Evolutionary conservation across 2,113 vertebrate genomes (phyloP), one percentile per base, ranked within the genome.

Genomic region (Himantopus leucocephalus): DNA sequence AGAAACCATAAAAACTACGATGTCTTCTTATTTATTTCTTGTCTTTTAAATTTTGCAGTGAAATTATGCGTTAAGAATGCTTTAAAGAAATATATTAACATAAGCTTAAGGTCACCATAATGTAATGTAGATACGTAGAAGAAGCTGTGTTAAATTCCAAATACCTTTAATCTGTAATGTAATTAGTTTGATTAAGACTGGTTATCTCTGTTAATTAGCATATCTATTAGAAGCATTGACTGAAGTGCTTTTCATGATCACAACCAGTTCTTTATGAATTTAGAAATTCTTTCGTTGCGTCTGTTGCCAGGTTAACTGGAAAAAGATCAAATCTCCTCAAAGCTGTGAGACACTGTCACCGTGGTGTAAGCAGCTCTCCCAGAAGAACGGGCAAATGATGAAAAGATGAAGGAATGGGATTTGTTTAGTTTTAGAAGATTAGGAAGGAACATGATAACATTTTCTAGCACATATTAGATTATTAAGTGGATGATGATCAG

Each of bases 111-210:
- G 70, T 79, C 89, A 86, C 87, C 23, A 3, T 68, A 62, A 75
- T 76, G 55, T 59, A 32, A 34, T 27, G 18, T 37, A 59, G 95
- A 47, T 14, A 59, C 3, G 0, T 41, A 58, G 52, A 85, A 91
- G 59, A 81, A 94, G 12, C 34, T 48, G 84, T 59, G 81, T 50
- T 74, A 59, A 78, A 86, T 56, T 84, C 87, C 77, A 58, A 79
- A 86, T 90, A 94, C 78, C 77, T 83, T 91, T 97, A 97, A 96
- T 96, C 97, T 97, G 91, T 41, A 90, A 24, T 92, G 91, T 97
- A 96, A 97, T 97, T 97, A 96, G 84, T 92, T 79, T 96, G 95
- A 96, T 95, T 96, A 96, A 96, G 86, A 85, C 66, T 89, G 77
- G 91, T 95, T 96, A 94, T 96, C 96, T 96, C 77, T 85, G 41